Conservation (phyloP, 2,113 vertebrate genomes). For the Ictidomys tridecemlineatus region DNA sequence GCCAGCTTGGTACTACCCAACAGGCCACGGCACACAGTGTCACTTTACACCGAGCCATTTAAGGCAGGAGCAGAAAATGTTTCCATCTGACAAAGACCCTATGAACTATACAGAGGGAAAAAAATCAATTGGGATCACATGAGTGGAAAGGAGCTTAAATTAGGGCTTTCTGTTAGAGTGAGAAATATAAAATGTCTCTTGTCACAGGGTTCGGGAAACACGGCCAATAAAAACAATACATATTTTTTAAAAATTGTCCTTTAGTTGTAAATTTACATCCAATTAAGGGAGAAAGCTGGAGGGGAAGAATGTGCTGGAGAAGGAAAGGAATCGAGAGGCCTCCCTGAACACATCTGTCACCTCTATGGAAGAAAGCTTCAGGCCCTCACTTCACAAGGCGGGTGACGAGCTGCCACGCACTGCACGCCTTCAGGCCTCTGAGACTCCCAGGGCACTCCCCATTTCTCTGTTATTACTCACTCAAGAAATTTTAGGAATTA, state of each 20-base stretch:
- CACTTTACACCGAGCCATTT: background rate
- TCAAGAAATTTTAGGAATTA: background rate
- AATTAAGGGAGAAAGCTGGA: conserved; percentile 53
- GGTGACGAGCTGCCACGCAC: accelerated
- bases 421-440: accelerated
- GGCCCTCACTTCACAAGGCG: background rate
- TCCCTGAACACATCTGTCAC: background rate
- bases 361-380: background rate
- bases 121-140: conserved; percentile 43
- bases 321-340: background rate
- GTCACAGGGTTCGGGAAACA: background rate
- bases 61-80: conserved; percentile 53
- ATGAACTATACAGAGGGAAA: conserved; percentile 51
- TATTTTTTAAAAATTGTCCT: conserved; percentile 26
- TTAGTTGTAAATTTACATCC: conserved; percentile 52
- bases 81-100: conserved; percentile 60
- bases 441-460: background rate
- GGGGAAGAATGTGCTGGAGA: background rate
- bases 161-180: conserved; percentile 42
- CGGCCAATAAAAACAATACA: background rate
- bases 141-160: conserved; percentile 51
- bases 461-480: background rate
- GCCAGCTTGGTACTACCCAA: background rate
- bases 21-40: background rate
- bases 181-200: conserved; percentile 45